Evolutionary conservation across 2,888 invertebrate genomes (phyloP).

Genomic region (Myathropa florea): DNA sequence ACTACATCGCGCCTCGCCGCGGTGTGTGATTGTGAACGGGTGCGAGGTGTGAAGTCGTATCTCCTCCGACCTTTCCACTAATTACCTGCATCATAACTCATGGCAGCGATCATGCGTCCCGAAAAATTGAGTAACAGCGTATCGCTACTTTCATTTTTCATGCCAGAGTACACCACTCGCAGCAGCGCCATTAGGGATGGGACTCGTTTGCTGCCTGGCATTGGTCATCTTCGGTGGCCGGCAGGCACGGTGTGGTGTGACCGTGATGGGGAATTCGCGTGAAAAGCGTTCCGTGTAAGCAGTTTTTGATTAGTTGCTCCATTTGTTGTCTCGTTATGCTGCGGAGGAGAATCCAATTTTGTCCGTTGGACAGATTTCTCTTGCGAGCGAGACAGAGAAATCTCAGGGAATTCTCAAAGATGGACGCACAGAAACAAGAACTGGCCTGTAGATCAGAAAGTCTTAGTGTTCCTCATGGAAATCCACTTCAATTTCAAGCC

Average conservation of each 20-base stretch:
- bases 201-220: neutral
- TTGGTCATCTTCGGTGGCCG: no score
- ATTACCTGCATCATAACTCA: slow-evolving; percentile 29
- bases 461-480: no score
- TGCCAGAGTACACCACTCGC: neutral
- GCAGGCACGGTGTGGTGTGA: neutral
- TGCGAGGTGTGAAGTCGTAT: slow-evolving; percentile 22
- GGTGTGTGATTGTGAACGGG: neutral
- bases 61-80: slow-evolving; percentile 13
- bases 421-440: no score
- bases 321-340: neutral
- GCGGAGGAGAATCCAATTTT: no score
- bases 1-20: neutral
- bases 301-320: neutral
- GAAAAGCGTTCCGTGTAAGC: neutral
- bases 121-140: slow-evolving; percentile 11
- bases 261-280: neutral
- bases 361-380: no score
- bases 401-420: no score
- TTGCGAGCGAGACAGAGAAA: no score
- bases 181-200: neutral
- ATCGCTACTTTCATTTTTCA: slow-evolving; percentile 13
- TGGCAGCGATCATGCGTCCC: slow-evolving; percentile 29
- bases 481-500: neutral
- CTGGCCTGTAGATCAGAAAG: no score